These are phyloP conservation scores for Acrocephalus kingi DNA, from an alignment of 2,113 vertebrate species.

Conservation along the genomic window DNA sequence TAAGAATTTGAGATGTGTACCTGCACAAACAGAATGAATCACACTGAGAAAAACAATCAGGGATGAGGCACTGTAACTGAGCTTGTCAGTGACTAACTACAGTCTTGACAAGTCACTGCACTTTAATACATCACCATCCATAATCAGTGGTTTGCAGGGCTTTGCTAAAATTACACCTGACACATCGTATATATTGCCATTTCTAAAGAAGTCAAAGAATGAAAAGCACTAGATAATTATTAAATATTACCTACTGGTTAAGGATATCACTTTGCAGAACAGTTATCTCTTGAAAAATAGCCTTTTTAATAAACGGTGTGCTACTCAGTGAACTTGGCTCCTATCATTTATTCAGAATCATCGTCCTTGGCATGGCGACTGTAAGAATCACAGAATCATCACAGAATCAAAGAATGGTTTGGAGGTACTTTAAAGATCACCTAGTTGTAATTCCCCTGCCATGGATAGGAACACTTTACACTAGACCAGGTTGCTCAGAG, in stretches of 20 bases:
- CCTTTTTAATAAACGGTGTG: not conserved
- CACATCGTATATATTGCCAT: not conserved
- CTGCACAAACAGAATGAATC: not conserved
- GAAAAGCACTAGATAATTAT: not conserved
- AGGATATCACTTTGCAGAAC: rapidly evolving
- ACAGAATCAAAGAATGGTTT: not conserved
- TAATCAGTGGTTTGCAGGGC: not conserved
- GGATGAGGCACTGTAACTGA: not conserved
- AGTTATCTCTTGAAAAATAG: not conserved
- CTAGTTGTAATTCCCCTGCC: not conserved
- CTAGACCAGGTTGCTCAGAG: not conserved
- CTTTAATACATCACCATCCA: not conserved
- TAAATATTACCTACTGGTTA: not conserved
- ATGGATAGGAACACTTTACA: not conserved
- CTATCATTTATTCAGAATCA: not conserved
- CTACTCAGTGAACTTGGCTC: not conserved
- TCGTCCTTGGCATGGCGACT: not conserved
- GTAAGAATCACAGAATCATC: not conserved
- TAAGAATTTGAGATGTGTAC: not conserved
- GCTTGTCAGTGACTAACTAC: not conserved
- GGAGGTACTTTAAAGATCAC: no score
- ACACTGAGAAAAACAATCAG: not conserved
- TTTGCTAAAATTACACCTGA: not conserved
- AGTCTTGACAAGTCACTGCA: not conserved
- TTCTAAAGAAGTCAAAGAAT: not conserved